Evolutionary conservation across 2,888 invertebrate species (phyloP), one percentile per base, ranked within the genome.

Genomic region (Megaustenia siamemsis): DNA sequence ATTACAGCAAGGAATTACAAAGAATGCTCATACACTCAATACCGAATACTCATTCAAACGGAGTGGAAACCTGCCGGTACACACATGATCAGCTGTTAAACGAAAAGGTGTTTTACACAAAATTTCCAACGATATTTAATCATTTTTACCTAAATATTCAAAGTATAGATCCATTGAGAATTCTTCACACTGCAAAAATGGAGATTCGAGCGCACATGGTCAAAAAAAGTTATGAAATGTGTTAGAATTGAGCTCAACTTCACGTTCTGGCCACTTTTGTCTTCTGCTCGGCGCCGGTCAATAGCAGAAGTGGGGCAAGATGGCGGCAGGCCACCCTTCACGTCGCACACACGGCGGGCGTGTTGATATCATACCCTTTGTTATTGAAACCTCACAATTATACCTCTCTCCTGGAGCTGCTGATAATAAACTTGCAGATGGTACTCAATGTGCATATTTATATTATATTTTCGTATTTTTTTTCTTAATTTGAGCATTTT

Each of bases 291-390:
- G 38, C 38, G 60, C 78, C 45, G 77, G 38, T 60, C 40, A 63
- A 63, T 78, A 28, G 78, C 78, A 21, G 18, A 78, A 78, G 15
- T 78, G 28, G 78, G 78, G n/a, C 78, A 78, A 78, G 78, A 78
- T 78, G 78, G 78, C 78, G 78, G 78, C 24, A 12, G 24, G 10
- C 28, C 35, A 5, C 75, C 53, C 3, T 28, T 45, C 45, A n/a
- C n/a, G n/a, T 45, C 43, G 45, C 45, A 43, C 38, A 15, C n/a
- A 8, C 5, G 24, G 43, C 71, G 45, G 43, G 66, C 28, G 28
- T 12, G 28, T 63, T 15, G n/a, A n/a, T n/a, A n/a, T n/a, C n/a
- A n/a, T n/a, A n/a, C n/a, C n/a, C n/a, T n/a, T n/a, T n/a, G n/a
- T n/a, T n/a, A n/a, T n/a, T n/a, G n/a, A n/a, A n/a, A n/a, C n/a